Evolutionary conservation across 2,797 vertebrate species (phyloP).

Genomic region (Oreochromis grahami): DNA sequence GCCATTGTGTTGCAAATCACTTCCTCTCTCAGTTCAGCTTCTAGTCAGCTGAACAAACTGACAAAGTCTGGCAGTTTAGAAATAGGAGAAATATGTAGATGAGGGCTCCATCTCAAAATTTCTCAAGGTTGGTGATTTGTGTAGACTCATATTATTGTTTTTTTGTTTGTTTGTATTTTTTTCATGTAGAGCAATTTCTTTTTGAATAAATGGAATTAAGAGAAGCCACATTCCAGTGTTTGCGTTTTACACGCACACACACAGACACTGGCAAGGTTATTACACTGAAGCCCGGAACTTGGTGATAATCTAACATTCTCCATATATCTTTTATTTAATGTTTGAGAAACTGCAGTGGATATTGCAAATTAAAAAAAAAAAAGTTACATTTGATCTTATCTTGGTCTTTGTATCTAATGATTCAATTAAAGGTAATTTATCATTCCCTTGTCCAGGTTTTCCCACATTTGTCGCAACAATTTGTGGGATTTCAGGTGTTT

Average conservation of each 20-base stretch:
- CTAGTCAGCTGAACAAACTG: not conserved
- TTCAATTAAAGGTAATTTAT: not conserved
- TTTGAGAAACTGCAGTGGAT: not conserved
- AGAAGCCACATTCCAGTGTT: not conserved
- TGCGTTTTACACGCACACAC: not conserved
- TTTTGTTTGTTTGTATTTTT: not conserved
- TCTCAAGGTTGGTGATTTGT: not conserved
- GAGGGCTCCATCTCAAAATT: not conserved
- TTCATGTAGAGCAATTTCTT: fast-evolving
- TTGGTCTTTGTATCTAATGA: not conserved
- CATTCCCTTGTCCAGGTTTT: slow-evolving; percentile 62
- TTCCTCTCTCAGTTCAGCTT: not conserved
- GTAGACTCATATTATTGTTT: not conserved
- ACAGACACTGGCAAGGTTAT: not conserved
- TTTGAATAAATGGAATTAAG: not conserved
- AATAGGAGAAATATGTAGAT: not conserved
- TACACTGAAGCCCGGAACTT: fast-evolving
- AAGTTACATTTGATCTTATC: not conserved
- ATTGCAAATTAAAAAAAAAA: not conserved
- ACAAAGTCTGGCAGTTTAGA: not conserved
- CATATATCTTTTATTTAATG: not conserved
- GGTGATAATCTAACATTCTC: not conserved
- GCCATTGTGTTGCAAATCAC: not conserved
- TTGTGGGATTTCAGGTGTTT: slow-evolving; percentile 55
- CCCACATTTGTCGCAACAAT: slow-evolving; percentile 62